Evolutionary conservation across 2,113 vertebrate genomes (phyloP).

Genomic region (Channa argus): DNA sequence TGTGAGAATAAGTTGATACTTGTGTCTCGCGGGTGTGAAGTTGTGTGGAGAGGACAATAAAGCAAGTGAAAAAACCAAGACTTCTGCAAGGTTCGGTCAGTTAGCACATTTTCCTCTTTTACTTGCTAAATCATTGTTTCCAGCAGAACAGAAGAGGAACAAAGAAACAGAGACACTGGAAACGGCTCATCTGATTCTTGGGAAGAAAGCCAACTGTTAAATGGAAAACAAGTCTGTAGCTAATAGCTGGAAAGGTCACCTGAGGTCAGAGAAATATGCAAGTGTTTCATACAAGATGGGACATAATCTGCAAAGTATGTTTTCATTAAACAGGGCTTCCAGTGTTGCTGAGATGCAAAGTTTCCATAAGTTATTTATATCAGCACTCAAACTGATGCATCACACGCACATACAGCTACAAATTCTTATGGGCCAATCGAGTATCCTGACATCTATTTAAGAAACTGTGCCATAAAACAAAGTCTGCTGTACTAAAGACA

Average conservation of each 20-base stretch:
- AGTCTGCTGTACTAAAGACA: too few species aligned
- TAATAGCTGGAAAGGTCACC: neutral
- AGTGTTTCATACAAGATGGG: too few species aligned
- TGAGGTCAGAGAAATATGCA: neutral
- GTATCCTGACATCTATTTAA: too few species aligned
- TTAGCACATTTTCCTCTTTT: constrained; percentile 18
- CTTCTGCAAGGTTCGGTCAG: neutral
- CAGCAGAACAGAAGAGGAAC: constrained; percentile 41
- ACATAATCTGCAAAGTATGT: too few species aligned
- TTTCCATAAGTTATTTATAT: neutral
- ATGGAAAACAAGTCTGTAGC: neutral
- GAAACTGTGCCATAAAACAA: neutral
- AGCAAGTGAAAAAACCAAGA: neutral
- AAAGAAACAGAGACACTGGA: constrained; percentile 11
- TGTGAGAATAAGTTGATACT: neutral
- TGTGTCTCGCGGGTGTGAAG: neutral
- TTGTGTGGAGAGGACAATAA: too few species aligned
- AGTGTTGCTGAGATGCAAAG: neutral
- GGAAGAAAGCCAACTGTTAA: neutral
- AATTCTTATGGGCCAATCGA: neutral
- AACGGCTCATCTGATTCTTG: constrained; percentile 2
- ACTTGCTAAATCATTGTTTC: constrained; percentile 38
- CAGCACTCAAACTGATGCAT: neutral
- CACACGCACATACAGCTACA: too few species aligned
- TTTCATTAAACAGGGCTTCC: too few species aligned